Percentiles rank a stretch among this genome's conserved stretches.
Conservation (phyloP, 2,797 vertebrate species). For the Pantherophis vulpinus region DNA sequence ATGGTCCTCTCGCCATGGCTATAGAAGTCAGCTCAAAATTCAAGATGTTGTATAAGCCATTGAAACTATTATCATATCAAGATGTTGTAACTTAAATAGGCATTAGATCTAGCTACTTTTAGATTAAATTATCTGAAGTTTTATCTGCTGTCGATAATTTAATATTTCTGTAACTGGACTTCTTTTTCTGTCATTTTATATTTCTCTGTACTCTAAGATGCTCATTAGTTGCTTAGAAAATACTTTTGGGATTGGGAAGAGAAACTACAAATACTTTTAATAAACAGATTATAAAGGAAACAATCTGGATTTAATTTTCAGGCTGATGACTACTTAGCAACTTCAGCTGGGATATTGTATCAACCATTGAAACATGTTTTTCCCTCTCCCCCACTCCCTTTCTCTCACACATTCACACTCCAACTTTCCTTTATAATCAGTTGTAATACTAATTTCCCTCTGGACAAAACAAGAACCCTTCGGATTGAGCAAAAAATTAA, state of each 20-base stretch:
- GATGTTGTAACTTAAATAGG: neutral
- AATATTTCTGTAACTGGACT: neutral
- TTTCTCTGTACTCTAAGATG: neutral
- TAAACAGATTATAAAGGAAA: neutral
- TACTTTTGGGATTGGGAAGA: neutral
- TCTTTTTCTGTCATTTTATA: neutral
- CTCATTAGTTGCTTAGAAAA: neutral
- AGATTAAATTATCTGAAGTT: neutral
- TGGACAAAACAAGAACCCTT: neutral
- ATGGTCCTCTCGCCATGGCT: neutral
- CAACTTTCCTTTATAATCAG: slow-evolving; percentile 14
- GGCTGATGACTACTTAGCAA: neutral
- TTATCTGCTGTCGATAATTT: neutral
- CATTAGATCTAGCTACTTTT: neutral
- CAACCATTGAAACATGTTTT: neutral
- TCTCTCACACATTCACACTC: neutral
- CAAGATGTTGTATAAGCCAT: neutral
- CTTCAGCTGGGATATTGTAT: neutral
- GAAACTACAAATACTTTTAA: neutral
- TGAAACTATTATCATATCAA: neutral
- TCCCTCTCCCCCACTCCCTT: neutral
- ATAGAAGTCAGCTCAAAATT: neutral
- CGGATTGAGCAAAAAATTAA: neutral
- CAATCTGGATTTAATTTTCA: slow-evolving; percentile 10
- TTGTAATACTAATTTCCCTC: neutral